Percentiles rank a stretch among this genome's conserved stretches.
Evolutionary conservation across 2,113 vertebrate genomes (phyloP).

Genomic region (Siniperca chuatsi): DNA sequence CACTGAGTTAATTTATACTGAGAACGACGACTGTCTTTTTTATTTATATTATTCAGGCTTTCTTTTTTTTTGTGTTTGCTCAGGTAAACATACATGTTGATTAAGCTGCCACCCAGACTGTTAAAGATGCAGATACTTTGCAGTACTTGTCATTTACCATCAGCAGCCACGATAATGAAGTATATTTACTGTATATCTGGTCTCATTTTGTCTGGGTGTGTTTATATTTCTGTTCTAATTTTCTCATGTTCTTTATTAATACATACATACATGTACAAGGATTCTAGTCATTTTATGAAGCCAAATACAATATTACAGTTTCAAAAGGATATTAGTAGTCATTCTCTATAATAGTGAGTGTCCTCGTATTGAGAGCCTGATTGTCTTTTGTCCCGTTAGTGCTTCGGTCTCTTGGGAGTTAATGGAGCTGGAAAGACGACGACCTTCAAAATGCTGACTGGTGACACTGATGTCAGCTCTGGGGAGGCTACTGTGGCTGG

Average conservation of each 20-base stretch:
- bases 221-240: neutral
- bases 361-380: neutral
- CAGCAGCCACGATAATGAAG: neutral
- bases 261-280: neutral
- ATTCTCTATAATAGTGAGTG: neutral
- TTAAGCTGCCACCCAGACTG: neutral
- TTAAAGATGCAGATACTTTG: neutral
- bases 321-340: neutral
- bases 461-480: constrained; percentile 91
- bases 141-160: neutral
- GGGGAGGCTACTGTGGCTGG: constrained; percentile 92
- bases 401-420: constrained; percentile 96
- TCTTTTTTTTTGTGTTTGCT: neutral
- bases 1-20: constrained; percentile 20
- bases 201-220: neutral
- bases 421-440: constrained; percentile 97
- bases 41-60: neutral
- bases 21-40: neutral
- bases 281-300: neutral
- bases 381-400: constrained; percentile 81
- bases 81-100: neutral
- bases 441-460: constrained; percentile 97
- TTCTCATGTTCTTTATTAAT: neutral
- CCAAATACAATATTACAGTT: neutral
- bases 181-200: neutral